Conservation (phyloP, 2,888 invertebrate species). For the Amphipoea oculea region DNA sequence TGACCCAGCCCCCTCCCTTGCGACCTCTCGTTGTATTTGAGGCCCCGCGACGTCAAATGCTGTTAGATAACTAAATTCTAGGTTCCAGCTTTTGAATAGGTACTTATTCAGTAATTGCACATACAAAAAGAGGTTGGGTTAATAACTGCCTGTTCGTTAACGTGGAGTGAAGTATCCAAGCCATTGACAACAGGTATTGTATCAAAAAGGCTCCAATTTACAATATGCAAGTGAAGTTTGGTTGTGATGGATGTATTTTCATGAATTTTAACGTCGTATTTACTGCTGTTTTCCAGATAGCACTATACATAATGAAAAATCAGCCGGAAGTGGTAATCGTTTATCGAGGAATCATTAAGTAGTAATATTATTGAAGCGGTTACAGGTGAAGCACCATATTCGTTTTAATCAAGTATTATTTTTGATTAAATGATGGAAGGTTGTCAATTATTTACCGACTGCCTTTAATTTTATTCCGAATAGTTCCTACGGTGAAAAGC, state of each 20-base stretch:
- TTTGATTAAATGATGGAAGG: slow-evolving; percentile 33
- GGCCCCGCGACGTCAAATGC: slow-evolving; percentile 73
- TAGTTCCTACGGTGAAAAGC: slow-evolving; percentile 33
- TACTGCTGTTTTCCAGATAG: slow-evolving; percentile 36
- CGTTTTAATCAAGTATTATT: slow-evolving; percentile 33
- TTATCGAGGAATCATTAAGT: slow-evolving; percentile 50
- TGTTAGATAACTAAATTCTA: slow-evolving; percentile 78
- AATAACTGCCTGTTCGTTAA: slow-evolving; percentile 12
- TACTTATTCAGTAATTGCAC: slow-evolving; percentile 24
- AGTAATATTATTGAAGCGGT: slow-evolving; percentile 32
- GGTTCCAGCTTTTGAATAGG: slow-evolving; percentile 68
- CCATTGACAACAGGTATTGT: slow-evolving; percentile 1
- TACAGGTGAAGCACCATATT: slow-evolving; percentile 30
- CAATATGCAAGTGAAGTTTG: slow-evolving; percentile 33
- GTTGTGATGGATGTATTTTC: slow-evolving; percentile 25
- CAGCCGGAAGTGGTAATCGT: slow-evolving; percentile 48
- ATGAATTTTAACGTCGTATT: slow-evolving; percentile 15
- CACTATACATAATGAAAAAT: slow-evolving; percentile 31
- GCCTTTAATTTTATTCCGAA: slow-evolving; percentile 29
- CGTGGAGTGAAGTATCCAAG: not conserved
- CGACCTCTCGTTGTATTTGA: slow-evolving; percentile 75
- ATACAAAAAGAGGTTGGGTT: slow-evolving; percentile 21
- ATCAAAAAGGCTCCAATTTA: slow-evolving; percentile 29
- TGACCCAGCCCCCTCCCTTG: slow-evolving; percentile 81
- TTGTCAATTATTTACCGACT: slow-evolving; percentile 31